Conservation (phyloP, 2,797 vertebrate species). For the Myotis vivesi region DNA sequence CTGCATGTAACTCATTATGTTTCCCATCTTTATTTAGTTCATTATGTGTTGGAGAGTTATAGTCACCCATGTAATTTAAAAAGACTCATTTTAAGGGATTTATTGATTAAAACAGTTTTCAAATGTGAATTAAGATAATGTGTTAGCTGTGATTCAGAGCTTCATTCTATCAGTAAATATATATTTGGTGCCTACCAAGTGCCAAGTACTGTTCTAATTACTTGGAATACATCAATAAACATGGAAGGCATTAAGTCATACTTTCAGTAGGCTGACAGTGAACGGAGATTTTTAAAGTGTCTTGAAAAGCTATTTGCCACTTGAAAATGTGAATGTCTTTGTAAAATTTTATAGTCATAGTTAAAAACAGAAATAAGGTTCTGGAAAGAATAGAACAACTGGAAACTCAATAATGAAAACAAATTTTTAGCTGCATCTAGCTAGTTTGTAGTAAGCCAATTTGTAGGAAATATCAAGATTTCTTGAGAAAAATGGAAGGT, state of each 20-base stretch:
- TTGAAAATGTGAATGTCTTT: constrained; percentile 26
- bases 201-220: background rate
- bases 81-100: background rate
- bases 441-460: background rate
- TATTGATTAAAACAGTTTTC: constrained; percentile 38
- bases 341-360: constrained; percentile 41
- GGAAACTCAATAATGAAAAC: background rate
- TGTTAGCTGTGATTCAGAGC: background rate
- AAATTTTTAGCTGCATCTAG: background rate
- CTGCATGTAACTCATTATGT: background rate
- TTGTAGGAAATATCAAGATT: background rate
- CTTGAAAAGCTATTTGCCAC: constrained; percentile 6
- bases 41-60: constrained; percentile 5
- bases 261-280: background rate
- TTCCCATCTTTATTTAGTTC: background rate
- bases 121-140: constrained; percentile 18
- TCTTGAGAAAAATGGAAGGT: background rate
- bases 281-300: background rate
- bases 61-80: constrained; percentile 32
- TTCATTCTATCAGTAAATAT: background rate
- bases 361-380: constrained; percentile 22
- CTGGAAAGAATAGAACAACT: background rate
- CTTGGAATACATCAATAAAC: background rate
- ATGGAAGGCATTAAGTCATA: background rate
- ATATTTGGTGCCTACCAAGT: background rate